Conservation (phyloP, 1,140 invertebrate species). For the Drosophila santomea region DNA sequence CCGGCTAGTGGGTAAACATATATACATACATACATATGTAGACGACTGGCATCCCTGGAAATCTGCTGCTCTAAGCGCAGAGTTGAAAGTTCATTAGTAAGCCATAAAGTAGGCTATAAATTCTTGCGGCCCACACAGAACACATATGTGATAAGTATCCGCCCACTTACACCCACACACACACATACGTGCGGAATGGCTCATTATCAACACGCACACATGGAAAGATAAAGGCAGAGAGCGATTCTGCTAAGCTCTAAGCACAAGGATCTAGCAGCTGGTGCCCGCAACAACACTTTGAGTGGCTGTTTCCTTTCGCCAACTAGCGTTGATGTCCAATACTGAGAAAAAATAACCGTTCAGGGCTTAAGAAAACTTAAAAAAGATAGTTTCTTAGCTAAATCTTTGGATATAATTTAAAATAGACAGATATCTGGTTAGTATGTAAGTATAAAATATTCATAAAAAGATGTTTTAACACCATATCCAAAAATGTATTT, state of each 20-base stretch:
- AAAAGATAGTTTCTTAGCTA: background rate
- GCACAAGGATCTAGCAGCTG: conserved; percentile 45
- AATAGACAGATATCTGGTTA: background rate
- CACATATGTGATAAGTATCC: conserved; percentile 41
- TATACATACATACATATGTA: conserved; percentile 1
- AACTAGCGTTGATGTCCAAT: conserved; percentile 24
- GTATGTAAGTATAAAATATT: too few relatives aligned
- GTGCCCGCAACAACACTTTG: conserved; percentile 56
- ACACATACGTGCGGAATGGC: conserved; percentile 47
- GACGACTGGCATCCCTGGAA: background rate
- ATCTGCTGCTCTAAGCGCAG: conserved; percentile 22
- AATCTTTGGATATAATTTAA: too few relatives aligned
- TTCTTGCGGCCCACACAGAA: conserved; percentile 48
- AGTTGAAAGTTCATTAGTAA: conserved; percentile 83
- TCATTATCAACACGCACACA: conserved; percentile 69
- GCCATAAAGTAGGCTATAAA: conserved; percentile 82
- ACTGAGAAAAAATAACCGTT: background rate
- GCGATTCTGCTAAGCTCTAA: conserved; percentile 50
- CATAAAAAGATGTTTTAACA: too few relatives aligned
- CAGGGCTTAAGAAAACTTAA: too few relatives aligned
- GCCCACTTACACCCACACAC: conserved; percentile 32
- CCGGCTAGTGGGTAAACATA: background rate
- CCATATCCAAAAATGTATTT: too few relatives aligned
- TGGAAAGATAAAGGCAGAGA: conserved; percentile 9
- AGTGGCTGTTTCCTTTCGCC: conserved; percentile 68